Evolutionary conservation across 2,888 invertebrate species (phyloP).

Genomic region (Amphimallon solstitiale): DNA sequence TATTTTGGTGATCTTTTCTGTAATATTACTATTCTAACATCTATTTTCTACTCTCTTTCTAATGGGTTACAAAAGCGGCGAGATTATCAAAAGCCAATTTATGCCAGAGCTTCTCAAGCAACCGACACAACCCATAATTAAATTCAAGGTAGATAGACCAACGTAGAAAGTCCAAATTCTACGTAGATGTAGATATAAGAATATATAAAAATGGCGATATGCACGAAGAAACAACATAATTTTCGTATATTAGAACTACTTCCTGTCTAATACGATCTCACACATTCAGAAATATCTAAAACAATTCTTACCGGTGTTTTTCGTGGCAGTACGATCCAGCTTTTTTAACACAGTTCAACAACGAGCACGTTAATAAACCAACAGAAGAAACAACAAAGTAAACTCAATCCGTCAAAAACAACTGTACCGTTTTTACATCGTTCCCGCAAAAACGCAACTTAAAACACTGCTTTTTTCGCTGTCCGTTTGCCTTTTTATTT

Average conservation of each 20-base stretch:
- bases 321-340: constrained; percentile 44
- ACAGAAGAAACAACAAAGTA: neutral
- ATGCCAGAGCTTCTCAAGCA: neutral
- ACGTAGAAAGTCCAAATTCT: neutral
- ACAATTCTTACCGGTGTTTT: constrained; percentile 43
- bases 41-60: neutral
- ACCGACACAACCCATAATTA: constrained; percentile 1
- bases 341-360: constrained; percentile 32
- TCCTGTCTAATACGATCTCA: neutral
- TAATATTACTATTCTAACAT: too few species aligned
- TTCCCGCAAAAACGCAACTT: constrained; percentile 1
- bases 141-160: neutral
- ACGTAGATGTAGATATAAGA: neutral
- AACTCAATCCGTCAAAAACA: neutral
- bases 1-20: too few species aligned
- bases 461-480: constrained; percentile 4
- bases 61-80: neutral
- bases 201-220: too few species aligned
- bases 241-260: too few species aligned
- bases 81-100: neutral
- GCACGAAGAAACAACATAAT: neutral
- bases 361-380: too few species aligned
- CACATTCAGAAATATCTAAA: neutral
- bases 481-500: neutral
- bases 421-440: neutral